Evolutionary conservation across 2,113 vertebrate genomes (phyloP).

Genomic region (Forbesichthys papilliferus): DNA sequence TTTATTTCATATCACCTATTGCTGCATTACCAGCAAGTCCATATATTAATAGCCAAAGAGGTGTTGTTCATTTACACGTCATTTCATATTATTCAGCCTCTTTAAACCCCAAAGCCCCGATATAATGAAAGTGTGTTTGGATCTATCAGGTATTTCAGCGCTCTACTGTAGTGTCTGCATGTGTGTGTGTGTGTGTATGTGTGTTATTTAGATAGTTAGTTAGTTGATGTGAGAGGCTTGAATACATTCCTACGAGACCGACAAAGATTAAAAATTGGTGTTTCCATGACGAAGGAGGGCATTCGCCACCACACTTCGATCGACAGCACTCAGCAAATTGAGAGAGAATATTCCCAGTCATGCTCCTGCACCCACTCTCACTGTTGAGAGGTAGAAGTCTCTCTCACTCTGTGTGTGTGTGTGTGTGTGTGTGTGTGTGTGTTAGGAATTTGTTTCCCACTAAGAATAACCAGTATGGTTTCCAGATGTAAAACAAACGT

Average conservation of each 20-base stretch:
- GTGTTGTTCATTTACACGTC: constrained; percentile 25
- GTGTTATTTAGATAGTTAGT: constrained; percentile 45
- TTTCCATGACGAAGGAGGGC: constrained; percentile 75
- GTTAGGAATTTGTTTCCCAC: background rate
- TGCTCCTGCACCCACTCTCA: constrained; percentile 57
- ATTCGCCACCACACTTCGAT: constrained; percentile 51
- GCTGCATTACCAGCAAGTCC: constrained; percentile 1
- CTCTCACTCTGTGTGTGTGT: background rate
- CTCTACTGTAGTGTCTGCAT: background rate
- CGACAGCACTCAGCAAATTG: constrained; percentile 65
- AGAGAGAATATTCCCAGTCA: constrained; percentile 69
- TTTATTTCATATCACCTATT: constrained; percentile 8
- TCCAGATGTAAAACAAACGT: background rate
- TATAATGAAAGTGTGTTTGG: background rate
- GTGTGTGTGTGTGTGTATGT: background rate
- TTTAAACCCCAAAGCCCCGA: constrained; percentile 23
- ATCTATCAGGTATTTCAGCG: constrained; percentile 20
- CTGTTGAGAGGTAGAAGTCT: constrained; percentile 24
- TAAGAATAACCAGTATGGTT: background rate
- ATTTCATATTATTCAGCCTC: constrained; percentile 13
- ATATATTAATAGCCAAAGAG: constrained; percentile 21
- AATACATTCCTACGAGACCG: constrained; percentile 54
- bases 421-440: constrained; percentile 27
- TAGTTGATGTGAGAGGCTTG: constrained; percentile 44
- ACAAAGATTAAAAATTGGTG: constrained; percentile 68